Evolutionary conservation across 1,140 invertebrate genomes (phyloP), one percentile per base, ranked within the genome.

Genomic region (Drosophila punjabiensis): DNA sequence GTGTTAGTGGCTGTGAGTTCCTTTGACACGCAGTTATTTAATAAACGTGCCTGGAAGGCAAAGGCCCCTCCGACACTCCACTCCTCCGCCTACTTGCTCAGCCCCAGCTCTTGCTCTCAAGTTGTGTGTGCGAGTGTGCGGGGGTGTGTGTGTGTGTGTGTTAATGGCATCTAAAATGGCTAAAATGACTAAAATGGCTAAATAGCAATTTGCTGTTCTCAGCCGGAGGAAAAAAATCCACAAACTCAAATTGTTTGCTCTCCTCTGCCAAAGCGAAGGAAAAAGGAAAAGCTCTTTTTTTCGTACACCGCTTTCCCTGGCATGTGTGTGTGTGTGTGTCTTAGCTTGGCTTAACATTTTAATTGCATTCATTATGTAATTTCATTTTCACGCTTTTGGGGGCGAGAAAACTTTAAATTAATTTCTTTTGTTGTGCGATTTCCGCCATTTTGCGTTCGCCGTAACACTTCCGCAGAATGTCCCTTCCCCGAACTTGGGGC

Each of bases 311-410:
- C 48, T 52, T 52, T 18, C 20, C 28, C 24, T 33, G n/a, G 6
- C 18, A 24, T 18, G n/a, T 24, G 16, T 32, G 47, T 50, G n/a
- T 63, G 28, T 62, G 37, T 68, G 35, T 39, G 60, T 80, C 28
- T 69, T 13, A 62, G 73, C 53, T 62, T 37, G 58, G 35, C 45
- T 61, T 76, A 68, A 75, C 63, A 82, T 89, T 89, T 90, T 89
- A 89, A 89, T 89, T 89, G 86, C 86, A 90, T 91, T 89, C 86
- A 89, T 89, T 89, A 91, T 91, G 87, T 89, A 91, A 89, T 89
- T 89, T 75, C 70, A 77, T 91, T 89, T 89, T 86, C 82, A 86
- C 85, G 79, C 86, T 76, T 86, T 84, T 73, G 63, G 67, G 67
- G 52, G 66, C 52, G 55, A 79, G 59, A 89, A 89, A 89, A 89